A percentile compares a stretch with the other conserved stretches of the same genome.
These are phyloP conservation scores for Stegostoma tigrinum DNA, from an alignment of 2,113 vertebrate genomes.

Conservation along the genomic window DNA sequence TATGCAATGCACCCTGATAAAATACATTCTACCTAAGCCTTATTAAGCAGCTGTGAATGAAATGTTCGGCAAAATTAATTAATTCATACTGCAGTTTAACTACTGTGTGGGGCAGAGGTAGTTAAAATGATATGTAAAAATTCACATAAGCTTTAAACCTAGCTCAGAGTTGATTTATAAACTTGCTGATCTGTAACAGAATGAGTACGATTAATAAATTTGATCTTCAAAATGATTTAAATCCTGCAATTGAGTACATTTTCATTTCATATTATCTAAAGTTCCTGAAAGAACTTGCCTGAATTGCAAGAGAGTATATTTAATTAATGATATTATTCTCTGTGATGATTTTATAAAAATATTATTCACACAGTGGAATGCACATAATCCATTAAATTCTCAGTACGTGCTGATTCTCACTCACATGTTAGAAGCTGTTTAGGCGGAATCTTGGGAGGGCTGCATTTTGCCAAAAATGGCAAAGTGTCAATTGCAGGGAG, in stretches of 20 bases:
- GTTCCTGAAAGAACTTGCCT: not conserved
- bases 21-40: not conserved
- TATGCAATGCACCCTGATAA: not conserved
- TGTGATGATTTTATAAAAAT: not conserved
- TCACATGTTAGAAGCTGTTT: not conserved
- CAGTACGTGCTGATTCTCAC: not conserved
- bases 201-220: slow-evolving; percentile 1
- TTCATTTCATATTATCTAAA: not conserved
- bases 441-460: not conserved
- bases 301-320: not conserved
- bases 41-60: not conserved
- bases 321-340: not conserved
- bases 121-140: not conserved
- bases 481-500: too few species aligned
- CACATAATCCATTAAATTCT: not conserved
- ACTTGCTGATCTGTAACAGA: slow-evolving; percentile 12
- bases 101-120: not conserved
- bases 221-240: not conserved
- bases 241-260: not conserved
- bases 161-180: slow-evolving; percentile 8
- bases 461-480: too few species aligned
- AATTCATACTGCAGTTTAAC: not conserved
- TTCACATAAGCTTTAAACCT: not conserved
- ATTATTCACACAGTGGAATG: not conserved
- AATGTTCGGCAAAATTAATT: not conserved